Evolutionary conservation across 53 echinoderm and acorn worm species (phyloP).

Genomic region (Apostichopus leukothele): DNA sequence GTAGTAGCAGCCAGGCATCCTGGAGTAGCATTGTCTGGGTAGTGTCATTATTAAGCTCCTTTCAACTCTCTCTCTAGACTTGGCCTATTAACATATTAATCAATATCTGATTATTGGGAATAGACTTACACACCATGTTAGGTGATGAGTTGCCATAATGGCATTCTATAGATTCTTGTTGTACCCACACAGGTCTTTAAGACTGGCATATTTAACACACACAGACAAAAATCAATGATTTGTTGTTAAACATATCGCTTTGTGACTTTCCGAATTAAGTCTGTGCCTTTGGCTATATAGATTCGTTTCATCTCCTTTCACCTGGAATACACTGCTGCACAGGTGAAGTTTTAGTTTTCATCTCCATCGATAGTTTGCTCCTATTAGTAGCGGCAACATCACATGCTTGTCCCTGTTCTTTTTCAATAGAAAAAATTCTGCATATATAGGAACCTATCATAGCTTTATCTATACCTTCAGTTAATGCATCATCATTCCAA

Average conservation of each 20-base stretch:
- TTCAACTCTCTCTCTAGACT: background rate
- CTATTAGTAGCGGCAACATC: background rate
- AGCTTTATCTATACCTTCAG: no score
- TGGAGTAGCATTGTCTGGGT: background rate
- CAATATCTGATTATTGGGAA: slow-evolving; percentile 21
- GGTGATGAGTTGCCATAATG: background rate
- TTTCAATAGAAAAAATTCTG: no score
- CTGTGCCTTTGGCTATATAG: background rate
- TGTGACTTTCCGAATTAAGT: background rate
- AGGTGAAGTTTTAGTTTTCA: background rate
- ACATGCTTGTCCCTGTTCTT: background rate
- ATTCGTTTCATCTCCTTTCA: background rate
- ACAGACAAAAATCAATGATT: slow-evolving; percentile 6
- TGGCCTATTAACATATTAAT: slow-evolving; percentile 10
- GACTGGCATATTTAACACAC: background rate
- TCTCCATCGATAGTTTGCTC: no score
- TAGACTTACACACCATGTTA: background rate
- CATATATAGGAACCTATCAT: no score
- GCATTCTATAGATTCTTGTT: background rate
- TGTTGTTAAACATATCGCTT: slow-evolving; percentile 9
- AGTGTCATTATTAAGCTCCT: background rate
- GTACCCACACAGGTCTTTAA: background rate
- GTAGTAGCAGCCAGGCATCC: no score
- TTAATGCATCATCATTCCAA: no score
- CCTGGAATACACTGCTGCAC: background rate